A percentile compares a stretch with the other conserved stretches of the same genome.
These are phyloP conservation scores for Dysmachus trigonus DNA, from an alignment of 2,888 invertebrate species.

Conservation along the genomic window DNA sequence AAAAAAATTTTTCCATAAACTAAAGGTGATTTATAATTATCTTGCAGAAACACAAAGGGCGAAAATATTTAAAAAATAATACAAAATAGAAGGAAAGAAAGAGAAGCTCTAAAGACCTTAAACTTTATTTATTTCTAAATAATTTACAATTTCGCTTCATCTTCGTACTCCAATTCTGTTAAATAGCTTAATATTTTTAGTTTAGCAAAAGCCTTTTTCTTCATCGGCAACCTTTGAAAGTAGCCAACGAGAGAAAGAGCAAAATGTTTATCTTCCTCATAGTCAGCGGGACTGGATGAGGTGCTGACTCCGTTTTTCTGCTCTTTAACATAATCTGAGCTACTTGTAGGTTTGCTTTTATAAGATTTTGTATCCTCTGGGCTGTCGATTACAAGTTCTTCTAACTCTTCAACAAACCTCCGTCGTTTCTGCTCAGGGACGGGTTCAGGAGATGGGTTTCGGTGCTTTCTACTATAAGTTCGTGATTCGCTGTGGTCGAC, in stretches of 20 bases:
- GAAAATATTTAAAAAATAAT: too few species aligned
- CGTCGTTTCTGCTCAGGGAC: neutral
- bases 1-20: too few species aligned
- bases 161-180: slow-evolving; percentile 52
- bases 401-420: neutral
- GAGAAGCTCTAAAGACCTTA: neutral
- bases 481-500: neutral
- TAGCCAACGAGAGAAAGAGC: slow-evolving; percentile 54
- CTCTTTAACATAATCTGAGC: neutral
- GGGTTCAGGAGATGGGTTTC: neutral
- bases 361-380: neutral
- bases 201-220: slow-evolving; percentile 53
- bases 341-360: neutral
- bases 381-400: neutral
- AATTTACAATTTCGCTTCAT: neutral
- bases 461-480: neutral
- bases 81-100: neutral
- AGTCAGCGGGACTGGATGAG: slow-evolving; percentile 36
- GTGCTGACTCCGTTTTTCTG: neutral
- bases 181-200: slow-evolving; percentile 54
- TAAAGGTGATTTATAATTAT: too few species aligned
- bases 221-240: slow-evolving; percentile 52
- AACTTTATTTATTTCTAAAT: neutral
- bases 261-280: slow-evolving; percentile 54
- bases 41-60: too few species aligned